These are phyloP conservation scores for Rhea americana DNA, from an alignment of 2,113 vertebrate genomes.

Conservation along the genomic window DNA sequence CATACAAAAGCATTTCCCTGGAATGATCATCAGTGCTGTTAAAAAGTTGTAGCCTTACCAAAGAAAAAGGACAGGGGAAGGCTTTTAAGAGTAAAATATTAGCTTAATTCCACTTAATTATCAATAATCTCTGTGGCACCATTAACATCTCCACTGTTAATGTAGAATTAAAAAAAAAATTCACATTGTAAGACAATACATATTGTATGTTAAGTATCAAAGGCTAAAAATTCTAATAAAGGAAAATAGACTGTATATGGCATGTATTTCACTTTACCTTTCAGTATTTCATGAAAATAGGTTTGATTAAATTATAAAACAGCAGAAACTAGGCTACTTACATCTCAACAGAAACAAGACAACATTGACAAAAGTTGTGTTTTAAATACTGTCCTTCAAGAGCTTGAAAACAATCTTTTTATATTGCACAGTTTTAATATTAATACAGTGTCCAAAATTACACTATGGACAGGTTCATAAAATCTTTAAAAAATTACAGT, in stretches of 20 bases:
- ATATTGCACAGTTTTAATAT: constrained; percentile 48
- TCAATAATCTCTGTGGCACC: constrained; percentile 21
- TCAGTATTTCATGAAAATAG: not conserved
- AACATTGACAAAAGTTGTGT: not conserved
- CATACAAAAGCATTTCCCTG: not conserved
- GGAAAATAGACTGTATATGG: constrained; percentile 47
- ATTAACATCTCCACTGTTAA: not conserved
- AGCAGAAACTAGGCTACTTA: not conserved
- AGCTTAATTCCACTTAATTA: not conserved
- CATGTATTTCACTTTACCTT: not conserved
- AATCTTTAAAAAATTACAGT: not conserved
- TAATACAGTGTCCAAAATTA: not conserved
- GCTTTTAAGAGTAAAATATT: not conserved
- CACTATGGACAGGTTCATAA: not conserved
- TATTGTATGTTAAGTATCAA: constrained; percentile 12
- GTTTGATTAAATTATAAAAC: not conserved
- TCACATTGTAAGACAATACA: not conserved
- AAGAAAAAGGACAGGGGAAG: not conserved
- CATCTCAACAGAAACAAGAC: not conserved
- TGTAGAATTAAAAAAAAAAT: not conserved
- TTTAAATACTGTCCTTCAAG: not conserved
- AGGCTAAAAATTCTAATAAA: constrained; percentile 39
- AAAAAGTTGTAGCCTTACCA: not conserved
- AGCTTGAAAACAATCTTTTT: not conserved
- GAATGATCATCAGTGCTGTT: not conserved